These are phyloP conservation scores for Addax nasomaculatus DNA, from an alignment of 2,113 vertebrate genomes.

Conservation along the genomic window DNA sequence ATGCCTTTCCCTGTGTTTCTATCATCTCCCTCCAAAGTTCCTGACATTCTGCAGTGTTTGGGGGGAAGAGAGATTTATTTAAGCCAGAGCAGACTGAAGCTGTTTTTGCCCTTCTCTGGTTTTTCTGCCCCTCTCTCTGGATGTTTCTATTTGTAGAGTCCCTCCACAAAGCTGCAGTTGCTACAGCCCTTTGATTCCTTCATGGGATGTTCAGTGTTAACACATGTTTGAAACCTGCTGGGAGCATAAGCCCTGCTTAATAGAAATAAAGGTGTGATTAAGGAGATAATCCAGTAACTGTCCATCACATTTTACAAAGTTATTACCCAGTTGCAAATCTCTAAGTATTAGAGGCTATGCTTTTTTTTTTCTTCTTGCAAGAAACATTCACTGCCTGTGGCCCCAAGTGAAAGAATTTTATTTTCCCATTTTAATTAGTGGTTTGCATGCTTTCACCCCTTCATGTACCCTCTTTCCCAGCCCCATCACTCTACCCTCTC, in stretches of 20 bases:
- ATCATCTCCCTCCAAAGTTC: neutral
- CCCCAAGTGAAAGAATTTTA: slow-evolving; percentile 30
- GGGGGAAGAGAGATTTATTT: neutral
- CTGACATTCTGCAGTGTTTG: neutral
- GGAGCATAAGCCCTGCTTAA: slow-evolving; percentile 62
- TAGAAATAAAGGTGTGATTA: slow-evolving; percentile 70
- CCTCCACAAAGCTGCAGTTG: neutral
- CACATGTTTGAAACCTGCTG: slow-evolving; percentile 48
- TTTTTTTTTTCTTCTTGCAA: neutral
- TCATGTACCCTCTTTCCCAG: neutral
- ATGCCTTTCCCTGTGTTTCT: neutral
- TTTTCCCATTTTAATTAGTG: slow-evolving; percentile 42
- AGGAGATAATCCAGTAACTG: slow-evolving; percentile 62
- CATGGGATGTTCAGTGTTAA: slow-evolving; percentile 39
- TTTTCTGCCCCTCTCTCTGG: neutral
- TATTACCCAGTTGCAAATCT: slow-evolving; percentile 61
- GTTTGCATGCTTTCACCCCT: neutral
- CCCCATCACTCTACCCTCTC: neutral
- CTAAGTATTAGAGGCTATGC: slow-evolving; percentile 45
- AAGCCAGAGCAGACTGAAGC: neutral
- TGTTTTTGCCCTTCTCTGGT: neutral
- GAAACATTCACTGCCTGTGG: slow-evolving; percentile 7
- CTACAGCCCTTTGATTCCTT: slow-evolving; percentile 59
- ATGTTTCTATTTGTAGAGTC: neutral
- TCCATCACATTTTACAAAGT: slow-evolving; percentile 67